Evolutionary conservation across 2,888 invertebrate species (phyloP).

Genomic region (Patella pellucida): DNA sequence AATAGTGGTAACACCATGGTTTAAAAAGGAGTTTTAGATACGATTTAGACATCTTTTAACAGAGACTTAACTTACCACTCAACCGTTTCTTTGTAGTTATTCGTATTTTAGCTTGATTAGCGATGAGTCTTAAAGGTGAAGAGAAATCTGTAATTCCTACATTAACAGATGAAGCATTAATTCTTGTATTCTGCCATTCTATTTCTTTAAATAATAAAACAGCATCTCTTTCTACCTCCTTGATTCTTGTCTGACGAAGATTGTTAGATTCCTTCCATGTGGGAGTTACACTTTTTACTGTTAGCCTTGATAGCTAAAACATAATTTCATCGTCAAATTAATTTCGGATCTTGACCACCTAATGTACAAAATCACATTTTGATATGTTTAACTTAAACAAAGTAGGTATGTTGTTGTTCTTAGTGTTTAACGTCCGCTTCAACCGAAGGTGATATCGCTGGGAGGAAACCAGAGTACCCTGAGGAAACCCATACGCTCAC

Average conservation of each 20-base stretch:
- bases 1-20: too few species aligned
- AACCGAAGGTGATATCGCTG: too few species aligned
- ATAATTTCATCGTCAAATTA: background rate
- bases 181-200: conserved; percentile 95
- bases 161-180: conserved; percentile 89
- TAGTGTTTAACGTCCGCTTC: too few species aligned
- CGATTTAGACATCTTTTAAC: too few species aligned
- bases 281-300: conserved; percentile 93
- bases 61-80: conserved; percentile 76
- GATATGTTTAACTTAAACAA: too few species aligned
- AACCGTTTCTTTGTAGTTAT: conserved; percentile 95
- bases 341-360: too few species aligned
- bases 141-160: conserved; percentile 41
- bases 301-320: conserved; percentile 88
- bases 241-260: conserved; percentile 90
- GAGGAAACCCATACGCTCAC: too few species aligned
- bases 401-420: too few species aligned
- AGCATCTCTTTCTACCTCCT: conserved; percentile 89
- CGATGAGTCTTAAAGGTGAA: conserved; percentile 86
- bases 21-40: too few species aligned
- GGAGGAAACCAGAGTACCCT: too few species aligned
- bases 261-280: conserved; percentile 86
- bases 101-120: conserved; percentile 93
- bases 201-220: conserved; percentile 93
- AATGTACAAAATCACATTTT: too few species aligned